Evolutionary conservation across 2,797 vertebrate species (phyloP), one percentile per base, ranked within the genome.

Genomic region (Micropoecilia bifurca): DNA sequence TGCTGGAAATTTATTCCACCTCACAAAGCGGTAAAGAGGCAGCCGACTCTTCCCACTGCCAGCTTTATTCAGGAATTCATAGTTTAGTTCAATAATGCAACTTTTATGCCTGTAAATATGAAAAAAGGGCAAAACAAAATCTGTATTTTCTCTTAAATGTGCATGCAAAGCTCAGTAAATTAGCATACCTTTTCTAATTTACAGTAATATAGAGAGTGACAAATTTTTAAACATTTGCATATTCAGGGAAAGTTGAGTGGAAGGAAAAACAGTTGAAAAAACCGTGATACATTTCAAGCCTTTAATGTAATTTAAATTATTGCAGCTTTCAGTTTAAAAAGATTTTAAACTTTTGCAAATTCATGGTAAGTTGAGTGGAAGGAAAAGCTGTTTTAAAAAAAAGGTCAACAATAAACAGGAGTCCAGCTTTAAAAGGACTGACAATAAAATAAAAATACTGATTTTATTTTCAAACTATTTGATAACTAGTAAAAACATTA

Each of bases 1-100:
- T 9, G 84, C 83, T 80, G 83, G 82, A 16, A 1, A 36, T 85
- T 89, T 76, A 57, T 80, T 90, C 74, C 76, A 80, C 47, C 36
- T 76, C 10, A 63, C 55, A 36, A 28, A 53, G 73, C 53, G 20
- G 73, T 41, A 16, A 75, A 61, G 50, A 53, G 50, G 33, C 71
- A 63, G 71, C 50, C 48, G 33, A 66, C 10, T 10, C 74, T 66
- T 33, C 28, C 30, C 43, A 63, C 48, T 45, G 53, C 30, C 72
- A 36, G 68, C 68, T n/a, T 71, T 13, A n/a, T 3, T 28, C 25
- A n/a, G 41, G 2, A n/a, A 39, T 22, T 22, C 36, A 25, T 4
- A 41, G 63, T 41, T 46, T 28, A 7, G 0, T 6, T 46, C 25
- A 71, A 46, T 14, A 46, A 22, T 18, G 18, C 20, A 10, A 22